phyloP scores from a whole-genome alignment of 2,113 vertebrate genomes.

The Probosciger aterrimus region DNA sequence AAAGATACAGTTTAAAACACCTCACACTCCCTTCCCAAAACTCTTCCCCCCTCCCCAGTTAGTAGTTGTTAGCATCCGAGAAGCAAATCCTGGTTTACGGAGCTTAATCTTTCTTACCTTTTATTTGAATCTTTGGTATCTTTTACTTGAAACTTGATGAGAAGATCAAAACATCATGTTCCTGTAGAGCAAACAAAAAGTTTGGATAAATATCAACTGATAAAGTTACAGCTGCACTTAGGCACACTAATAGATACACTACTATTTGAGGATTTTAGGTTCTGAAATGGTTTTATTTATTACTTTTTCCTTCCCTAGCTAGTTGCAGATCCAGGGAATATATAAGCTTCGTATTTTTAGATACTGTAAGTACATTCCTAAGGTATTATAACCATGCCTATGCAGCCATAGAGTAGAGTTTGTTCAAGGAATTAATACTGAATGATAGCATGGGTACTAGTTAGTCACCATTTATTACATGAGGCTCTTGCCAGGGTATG shows the following conservation, averaged over 20 bases:
- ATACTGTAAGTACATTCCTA: not conserved
- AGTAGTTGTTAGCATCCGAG: too few relatives aligned
- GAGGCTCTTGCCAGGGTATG: not conserved
- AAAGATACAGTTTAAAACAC: not conserved
- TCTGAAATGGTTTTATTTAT: not conserved
- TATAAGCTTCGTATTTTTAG: not conserved
- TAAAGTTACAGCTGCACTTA: not conserved
- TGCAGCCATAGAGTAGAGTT: not conserved
- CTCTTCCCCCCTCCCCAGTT: too few relatives aligned
- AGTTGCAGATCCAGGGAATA: not conserved
- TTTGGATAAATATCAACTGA: not conserved
- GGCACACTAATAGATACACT: rapidly evolving
- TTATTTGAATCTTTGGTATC: not conserved
- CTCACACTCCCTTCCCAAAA: too few relatives aligned
- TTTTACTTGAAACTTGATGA: not conserved
- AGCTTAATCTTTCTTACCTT: not conserved
- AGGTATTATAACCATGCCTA: not conserved
- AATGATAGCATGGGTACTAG: not conserved
- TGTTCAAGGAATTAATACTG: not conserved
- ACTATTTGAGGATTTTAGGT: not conserved
- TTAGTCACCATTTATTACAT: not conserved
- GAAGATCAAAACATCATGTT: not conserved
- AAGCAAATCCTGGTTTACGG: too few relatives aligned
- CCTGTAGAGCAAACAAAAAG: not conserved
- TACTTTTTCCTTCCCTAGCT: not conserved